A percentile compares a stretch with the other conserved stretches of the same genome.
These are phyloP conservation scores for Drosophila sproati DNA, from an alignment of 1,140 invertebrate species.

Conservation along the genomic window DNA sequence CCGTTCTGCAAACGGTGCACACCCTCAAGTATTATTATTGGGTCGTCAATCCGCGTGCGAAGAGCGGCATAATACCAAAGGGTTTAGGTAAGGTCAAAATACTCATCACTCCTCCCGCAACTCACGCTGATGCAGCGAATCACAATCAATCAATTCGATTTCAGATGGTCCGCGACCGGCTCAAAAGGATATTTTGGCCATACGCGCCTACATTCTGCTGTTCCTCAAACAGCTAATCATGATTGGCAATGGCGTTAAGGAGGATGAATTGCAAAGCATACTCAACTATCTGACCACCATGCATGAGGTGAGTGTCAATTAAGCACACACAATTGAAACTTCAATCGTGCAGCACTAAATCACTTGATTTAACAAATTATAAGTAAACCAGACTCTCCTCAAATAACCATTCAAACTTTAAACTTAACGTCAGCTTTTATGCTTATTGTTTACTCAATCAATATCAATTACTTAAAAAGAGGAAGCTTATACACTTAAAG, in stretches of 20 bases:
- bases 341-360: too few species aligned
- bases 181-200: slow-evolving; percentile 96
- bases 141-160: background rate
- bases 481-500: too few species aligned
- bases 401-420: too few species aligned
- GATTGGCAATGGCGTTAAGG: slow-evolving; percentile 98
- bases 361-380: too few species aligned
- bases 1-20: slow-evolving; percentile 98
- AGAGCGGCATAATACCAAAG: slow-evolving; percentile 97
- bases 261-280: slow-evolving; percentile 99
- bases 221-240: slow-evolving; percentile 98
- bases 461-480: too few species aligned
- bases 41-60: slow-evolving; percentile 97
- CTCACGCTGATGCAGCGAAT: background rate
- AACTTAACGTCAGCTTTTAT: too few species aligned
- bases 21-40: slow-evolving; percentile 99
- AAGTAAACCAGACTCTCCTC: too few species aligned
- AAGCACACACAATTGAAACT: too few species aligned
- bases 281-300: slow-evolving; percentile 99
- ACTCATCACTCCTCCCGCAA: background rate
- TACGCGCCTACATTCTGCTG: slow-evolving; percentile 96
- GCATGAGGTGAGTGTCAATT: slow-evolving; percentile 90
- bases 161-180: slow-evolving; percentile 96
- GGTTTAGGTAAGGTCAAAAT: slow-evolving; percentile 90
- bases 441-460: too few species aligned